Base-by-base conservation (phyloP, 1,140 invertebrate species). In the Drosophila biarmipes region DNA sequence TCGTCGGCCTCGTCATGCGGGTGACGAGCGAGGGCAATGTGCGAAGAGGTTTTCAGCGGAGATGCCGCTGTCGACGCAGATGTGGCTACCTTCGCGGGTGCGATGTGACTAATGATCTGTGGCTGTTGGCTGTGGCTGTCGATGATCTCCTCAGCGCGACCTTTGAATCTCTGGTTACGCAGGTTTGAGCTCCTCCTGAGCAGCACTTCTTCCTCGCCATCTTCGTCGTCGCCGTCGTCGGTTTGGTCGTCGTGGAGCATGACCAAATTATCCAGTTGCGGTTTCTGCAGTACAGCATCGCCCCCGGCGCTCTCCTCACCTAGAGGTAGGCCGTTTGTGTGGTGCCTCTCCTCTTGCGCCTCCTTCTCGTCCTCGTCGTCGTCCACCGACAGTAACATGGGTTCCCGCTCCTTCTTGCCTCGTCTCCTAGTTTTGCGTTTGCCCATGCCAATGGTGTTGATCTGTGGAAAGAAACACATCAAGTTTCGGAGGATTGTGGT, bases 1-100 rank as follows among this genome's bases (percentile, higher is more conserved):
- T 91, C 91, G 56, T 92, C 91, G 45, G 62, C 75, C 67, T 91
- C 90, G 64, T 91, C 90, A 63, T 79, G 78, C 14, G 72, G 63
- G 24, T 85, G 67, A 40, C 76, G 85, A 38, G 46, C 71, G 27
- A 72, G 69, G n/a, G 48, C 59, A 45, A 57, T 75, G 19, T 66
- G 59, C 52, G 75, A 52, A n/a, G 66, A 27, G 53, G 79, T 51
- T 79, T 87, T 87, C 4, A 76, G 68, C 45, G 84, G 84, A 17
- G 84, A 87, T 51, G 69, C 34, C 51, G 82, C 43, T 35, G 59
- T 42, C 34, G 58, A 43, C 54, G 49, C 15, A 56, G 62, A 35
- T 74, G 71, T 53, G 51, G 59, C 45, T 42, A 73, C 61, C 40
- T 73, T 56, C 54, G 52, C 51, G 62, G 76, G 75, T 71, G 63